Conservation (phyloP, 2,888 invertebrate genomes). For the Melipona bicolor region DNA sequence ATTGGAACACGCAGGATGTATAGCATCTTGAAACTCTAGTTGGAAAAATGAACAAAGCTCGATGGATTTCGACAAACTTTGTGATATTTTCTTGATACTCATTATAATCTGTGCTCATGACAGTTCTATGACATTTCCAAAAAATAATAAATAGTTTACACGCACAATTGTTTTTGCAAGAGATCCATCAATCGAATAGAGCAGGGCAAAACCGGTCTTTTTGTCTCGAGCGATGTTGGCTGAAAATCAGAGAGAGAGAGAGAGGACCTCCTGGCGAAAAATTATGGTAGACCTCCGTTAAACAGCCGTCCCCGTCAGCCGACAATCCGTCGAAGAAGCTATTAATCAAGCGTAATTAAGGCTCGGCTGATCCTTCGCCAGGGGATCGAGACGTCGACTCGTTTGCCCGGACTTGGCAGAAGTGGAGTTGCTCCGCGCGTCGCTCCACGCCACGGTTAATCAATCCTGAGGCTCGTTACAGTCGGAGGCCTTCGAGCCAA, state of each 20-base stretch:
- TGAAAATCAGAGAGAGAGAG: conserved; percentile 1
- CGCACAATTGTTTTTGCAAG: too few species aligned
- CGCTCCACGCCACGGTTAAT: conserved; percentile 73
- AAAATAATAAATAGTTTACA: too few species aligned
- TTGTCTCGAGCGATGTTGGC: conserved; percentile 2
- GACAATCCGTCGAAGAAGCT: conserved; percentile 62
- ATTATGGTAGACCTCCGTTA: conserved; percentile 10
- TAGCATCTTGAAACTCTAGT: too few species aligned
- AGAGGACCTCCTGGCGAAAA: conserved; percentile 7
- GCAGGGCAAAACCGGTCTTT: neutral
- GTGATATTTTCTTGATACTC: too few species aligned
- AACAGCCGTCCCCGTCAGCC: conserved; percentile 18
- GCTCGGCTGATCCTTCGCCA: conserved; percentile 62
- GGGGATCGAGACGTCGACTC: conserved; percentile 62
- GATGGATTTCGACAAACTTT: too few species aligned
- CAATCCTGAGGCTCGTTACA: conserved; percentile 76
- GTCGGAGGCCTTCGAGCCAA: conserved; percentile 51
- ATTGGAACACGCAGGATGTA: too few species aligned
- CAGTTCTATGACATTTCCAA: too few species aligned
- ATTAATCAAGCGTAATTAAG: conserved; percentile 72
- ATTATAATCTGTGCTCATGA: too few species aligned
- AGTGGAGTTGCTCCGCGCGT: conserved; percentile 59
- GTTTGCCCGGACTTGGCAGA: conserved; percentile 61
- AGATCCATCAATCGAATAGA: neutral
- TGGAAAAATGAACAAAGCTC: too few species aligned